Base-by-base conservation (phyloP, 2,113 vertebrate species). In the Corvus hawaiiensis region DNA sequence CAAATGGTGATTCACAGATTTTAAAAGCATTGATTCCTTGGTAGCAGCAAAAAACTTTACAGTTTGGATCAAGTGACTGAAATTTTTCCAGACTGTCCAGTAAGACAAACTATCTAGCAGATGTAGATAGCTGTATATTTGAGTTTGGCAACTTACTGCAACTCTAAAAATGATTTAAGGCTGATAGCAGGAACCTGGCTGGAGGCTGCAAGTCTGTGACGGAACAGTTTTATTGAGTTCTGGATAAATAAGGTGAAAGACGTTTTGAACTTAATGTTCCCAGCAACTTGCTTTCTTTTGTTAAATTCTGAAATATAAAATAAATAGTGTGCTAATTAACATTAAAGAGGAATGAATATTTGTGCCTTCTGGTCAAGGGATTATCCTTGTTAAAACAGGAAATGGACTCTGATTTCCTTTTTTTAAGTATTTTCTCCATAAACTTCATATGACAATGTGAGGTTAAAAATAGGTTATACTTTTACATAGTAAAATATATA, bases 331-430 rank as follows among this genome's bases (percentile, higher is more conserved):
- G 15, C 73, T 92, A 96, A 95, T 93, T 87, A 91, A 82, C 79
- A 48, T 93, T 69, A 55, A 88, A 89, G 76, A 86, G 44, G 37
- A 74, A 82, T 11, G 37, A 91, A 58, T 95, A 95, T 95, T 96
- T 96, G 58, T 94, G 73, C 73, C 66, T 93, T 75, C 88, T 94
- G 92, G 90, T 95, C 94, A 94, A 87, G 35, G 76, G 85, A 90
- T 95, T 97, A 94, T 95, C 83, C 51, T 89, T 97, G 62, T 96
- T 93, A 94, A 93, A 94, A 94, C 84, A 94, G 94, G 96, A 97
- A 96, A 94, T 73, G 63, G 66, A 68, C 43, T 87, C 56, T 58
- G 79, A 93, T 93, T 96, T 95, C 91, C 90, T 95, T 89, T 88
- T 75, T 48, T 35, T 13, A 94, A 95, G 61, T 87, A 81, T 96